Evolutionary conservation across 2,888 invertebrate genomes (phyloP).

Genomic region (Machimus rusticus): DNA sequence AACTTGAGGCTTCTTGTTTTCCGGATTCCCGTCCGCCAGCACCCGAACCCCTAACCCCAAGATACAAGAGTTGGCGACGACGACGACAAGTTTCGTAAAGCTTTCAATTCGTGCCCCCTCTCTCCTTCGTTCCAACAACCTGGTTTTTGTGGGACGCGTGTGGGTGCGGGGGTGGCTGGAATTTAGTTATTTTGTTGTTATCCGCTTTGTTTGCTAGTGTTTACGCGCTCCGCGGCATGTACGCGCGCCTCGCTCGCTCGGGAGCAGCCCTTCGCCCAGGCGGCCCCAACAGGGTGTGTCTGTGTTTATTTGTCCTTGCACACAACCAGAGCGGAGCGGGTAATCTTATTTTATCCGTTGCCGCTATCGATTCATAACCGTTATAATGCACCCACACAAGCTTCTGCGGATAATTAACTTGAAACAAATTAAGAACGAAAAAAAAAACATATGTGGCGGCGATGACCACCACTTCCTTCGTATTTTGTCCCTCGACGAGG

Average conservation of each 20-base stretch:
- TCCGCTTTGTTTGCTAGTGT: conserved; percentile 15
- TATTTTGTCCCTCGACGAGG: not conserved
- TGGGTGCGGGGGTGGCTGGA: not conserved
- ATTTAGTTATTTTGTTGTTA: conserved; percentile 2
- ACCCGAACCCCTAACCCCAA: not conserved
- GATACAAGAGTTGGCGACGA: not conserved
- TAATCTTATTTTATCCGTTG: conserved; percentile 15
- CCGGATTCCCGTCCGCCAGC: not conserved
- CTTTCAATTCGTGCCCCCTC: not conserved
- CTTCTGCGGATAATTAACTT: conserved; percentile 7
- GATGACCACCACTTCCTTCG: not conserved
- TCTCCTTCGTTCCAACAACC: not conserved
- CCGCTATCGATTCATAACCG: conserved; percentile 28
- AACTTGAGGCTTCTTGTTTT: not conserved
- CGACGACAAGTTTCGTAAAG: conserved; percentile 4
- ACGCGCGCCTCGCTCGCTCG: not conserved
- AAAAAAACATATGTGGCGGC: not conserved
- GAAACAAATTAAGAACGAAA: not conserved
- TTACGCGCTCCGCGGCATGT: conserved; percentile 1
- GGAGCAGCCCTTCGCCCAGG: not conserved
- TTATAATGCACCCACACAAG: not conserved
- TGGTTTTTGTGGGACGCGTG: not conserved
- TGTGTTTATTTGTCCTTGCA: conserved; percentile 32
- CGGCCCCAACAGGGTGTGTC: not conserved
- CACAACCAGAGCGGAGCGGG: not conserved